Conservation (phyloP, 2,888 invertebrate genomes). For the Eustalomyia histrio region DNA sequence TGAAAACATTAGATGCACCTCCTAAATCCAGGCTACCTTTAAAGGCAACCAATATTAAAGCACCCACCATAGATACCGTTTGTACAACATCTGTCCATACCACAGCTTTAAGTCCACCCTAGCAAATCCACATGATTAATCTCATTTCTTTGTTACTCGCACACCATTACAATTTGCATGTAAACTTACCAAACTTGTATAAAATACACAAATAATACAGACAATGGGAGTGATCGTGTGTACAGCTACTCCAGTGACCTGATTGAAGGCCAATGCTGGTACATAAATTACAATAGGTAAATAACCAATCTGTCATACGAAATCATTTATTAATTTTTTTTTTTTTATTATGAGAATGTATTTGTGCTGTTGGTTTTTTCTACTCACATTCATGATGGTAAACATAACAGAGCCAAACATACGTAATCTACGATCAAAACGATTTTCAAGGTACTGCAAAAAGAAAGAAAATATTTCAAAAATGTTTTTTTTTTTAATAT, state of each 20-base stretch:
- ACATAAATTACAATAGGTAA: slow-evolving; percentile 90
- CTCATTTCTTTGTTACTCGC: neutral
- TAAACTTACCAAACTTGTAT: slow-evolving; percentile 88
- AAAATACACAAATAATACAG: slow-evolving; percentile 91
- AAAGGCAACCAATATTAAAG: slow-evolving; percentile 86
- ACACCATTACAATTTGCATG: neutral
- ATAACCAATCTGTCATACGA: slow-evolving; percentile 83
- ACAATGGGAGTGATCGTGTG: slow-evolving; percentile 91
- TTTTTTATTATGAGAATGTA: neutral
- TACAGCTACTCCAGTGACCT: slow-evolving; percentile 91
- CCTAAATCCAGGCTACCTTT: slow-evolving; percentile 88
- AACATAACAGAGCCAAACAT: slow-evolving; percentile 87
- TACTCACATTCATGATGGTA: slow-evolving; percentile 86
- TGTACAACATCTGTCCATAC: slow-evolving; percentile 90
- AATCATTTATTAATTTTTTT: neutral
- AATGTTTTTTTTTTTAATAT: neutral
- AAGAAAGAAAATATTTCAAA: slow-evolving; percentile 5
- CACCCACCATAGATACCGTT: slow-evolving; percentile 87
- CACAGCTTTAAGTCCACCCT: slow-evolving; percentile 90
- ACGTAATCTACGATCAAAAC: slow-evolving; percentile 85
- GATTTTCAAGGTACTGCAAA: slow-evolving; percentile 86
- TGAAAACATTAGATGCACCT: slow-evolving; percentile 84
- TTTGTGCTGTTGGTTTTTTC: slow-evolving; percentile 1
- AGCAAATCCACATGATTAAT: slow-evolving; percentile 8
- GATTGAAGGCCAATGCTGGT: slow-evolving; percentile 89